These are phyloP conservation scores for Mionectes olivaceus DNA, from an alignment of 2,797 vertebrate species.

Conservation along the genomic window DNA sequence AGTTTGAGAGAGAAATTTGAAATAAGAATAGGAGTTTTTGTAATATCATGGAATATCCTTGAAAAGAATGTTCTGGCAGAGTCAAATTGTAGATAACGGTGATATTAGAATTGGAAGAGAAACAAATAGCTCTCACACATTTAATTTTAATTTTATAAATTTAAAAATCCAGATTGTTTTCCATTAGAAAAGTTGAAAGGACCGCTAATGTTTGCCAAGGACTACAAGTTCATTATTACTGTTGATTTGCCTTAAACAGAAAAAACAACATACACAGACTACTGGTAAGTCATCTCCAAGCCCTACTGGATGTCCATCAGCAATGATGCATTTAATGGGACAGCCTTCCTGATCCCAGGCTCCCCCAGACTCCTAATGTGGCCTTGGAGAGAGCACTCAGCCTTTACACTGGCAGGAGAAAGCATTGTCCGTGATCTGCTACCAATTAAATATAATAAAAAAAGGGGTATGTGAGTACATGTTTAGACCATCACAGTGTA, in stretches of 20 bases:
- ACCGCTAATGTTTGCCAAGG: not conserved
- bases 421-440: not conserved
- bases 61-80: not conserved
- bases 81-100: not conserved
- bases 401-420: not conserved
- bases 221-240: not conserved
- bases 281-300: not conserved
- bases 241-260: not conserved
- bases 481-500: not conserved
- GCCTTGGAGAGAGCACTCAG: rapidly evolving
- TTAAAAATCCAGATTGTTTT: not conserved
- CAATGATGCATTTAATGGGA: not conserved
- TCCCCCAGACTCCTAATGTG: rapidly evolving
- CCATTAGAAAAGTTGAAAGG: not conserved
- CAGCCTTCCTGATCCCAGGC: not conserved
- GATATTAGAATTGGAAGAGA: not conserved
- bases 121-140: not conserved
- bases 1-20: not conserved
- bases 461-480: not conserved
- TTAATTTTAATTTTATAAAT: not conserved
- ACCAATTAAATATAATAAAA: not conserved
- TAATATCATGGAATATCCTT: not conserved
- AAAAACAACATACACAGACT: not conserved
- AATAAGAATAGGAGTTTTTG: not conserved
- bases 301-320: not conserved